Base-by-base conservation (phyloP, 2,888 invertebrate species). In the Pimpla rufipes region DNA sequence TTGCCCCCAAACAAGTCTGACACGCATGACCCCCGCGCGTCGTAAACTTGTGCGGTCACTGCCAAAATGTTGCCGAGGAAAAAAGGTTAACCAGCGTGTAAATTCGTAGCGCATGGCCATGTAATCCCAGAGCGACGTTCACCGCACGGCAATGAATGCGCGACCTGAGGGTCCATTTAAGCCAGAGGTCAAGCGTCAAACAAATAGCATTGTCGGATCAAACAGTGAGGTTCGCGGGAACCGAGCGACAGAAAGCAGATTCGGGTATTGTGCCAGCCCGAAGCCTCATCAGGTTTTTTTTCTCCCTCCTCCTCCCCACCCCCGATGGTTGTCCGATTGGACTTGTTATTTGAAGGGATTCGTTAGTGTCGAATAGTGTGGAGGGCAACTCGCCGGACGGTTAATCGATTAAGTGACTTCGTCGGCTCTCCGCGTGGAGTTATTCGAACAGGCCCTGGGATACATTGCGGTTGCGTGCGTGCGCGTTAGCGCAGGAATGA, bases 331-430 rank as follows among this genome's bases (percentile, higher is more conserved):
- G 59, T 59, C 16, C 47, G 16, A 59, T 73, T 73, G 57, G 45
- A 59, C 73, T 68, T 73, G 73, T 73, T 59, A 73, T 73, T 59
- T 29, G 42, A 73, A 47, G n/a, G 35, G 45, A 73, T 73, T 59
- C 29, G 45, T 23, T 42, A 45, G 64, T 42, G 57, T 57, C 29
- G 42, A 59, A 71, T 57, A 42, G 1, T 35, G 21, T 23, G 10
- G 40, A 37, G 70, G 37, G 18, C 8, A n/a, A n/a, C n/a, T n/a
- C n/a, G n/a, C 37, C n/a, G 18, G n/a, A 13, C 18, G 35, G 73
- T 29, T 42, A 57, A 73, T 59, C 29, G 59, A 73, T 73, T 59
- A 16, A 59, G 45, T 42, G 45, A 59, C 73, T 55, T n/a, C 40
- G 16, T 59, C 18, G 7, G 4, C 45, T 59, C 42, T 35, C n/a